phyloP scores from a whole-genome alignment of 1,140 invertebrate species.

The Sipha flava region DNA sequence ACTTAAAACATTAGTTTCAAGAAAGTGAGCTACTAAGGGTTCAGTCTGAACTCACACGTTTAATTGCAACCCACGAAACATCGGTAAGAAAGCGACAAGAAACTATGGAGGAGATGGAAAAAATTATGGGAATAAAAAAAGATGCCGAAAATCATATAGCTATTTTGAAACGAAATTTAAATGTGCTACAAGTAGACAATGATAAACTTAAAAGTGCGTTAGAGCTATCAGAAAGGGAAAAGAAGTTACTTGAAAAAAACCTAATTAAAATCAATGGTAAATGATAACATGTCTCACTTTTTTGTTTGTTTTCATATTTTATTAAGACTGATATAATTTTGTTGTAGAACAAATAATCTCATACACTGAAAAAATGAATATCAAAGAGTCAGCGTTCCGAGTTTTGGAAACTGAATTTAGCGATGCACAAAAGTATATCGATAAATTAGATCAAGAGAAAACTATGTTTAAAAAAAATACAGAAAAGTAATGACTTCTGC shows the following conservation, averaged over 20 bases:
- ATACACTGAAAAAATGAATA: background rate
- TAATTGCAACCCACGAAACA: background rate
- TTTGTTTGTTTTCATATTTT: background rate
- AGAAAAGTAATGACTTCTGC: slow-evolving; percentile 7
- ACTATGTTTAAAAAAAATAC: background rate
- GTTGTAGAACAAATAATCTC: background rate
- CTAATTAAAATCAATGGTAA: background rate
- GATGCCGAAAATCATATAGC: background rate
- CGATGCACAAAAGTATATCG: background rate
- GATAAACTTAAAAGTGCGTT: background rate
- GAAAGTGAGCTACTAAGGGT: background rate
- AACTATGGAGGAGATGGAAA: background rate
- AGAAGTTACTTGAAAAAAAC: slow-evolving; percentile 7
- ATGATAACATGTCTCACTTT: background rate
- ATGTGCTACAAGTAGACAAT: background rate
- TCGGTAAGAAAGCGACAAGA: background rate
- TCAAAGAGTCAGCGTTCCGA: background rate
- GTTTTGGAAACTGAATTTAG: background rate
- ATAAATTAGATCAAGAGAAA: background rate
- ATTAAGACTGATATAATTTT: background rate
- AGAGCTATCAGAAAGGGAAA: background rate
- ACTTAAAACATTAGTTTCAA: background rate
- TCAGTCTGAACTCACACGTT: background rate
- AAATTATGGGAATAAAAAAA: background rate
- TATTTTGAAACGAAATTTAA: background rate